phyloP scores from a whole-genome alignment of 2,888 invertebrate species.

The Mimachlamys varia region DNA sequence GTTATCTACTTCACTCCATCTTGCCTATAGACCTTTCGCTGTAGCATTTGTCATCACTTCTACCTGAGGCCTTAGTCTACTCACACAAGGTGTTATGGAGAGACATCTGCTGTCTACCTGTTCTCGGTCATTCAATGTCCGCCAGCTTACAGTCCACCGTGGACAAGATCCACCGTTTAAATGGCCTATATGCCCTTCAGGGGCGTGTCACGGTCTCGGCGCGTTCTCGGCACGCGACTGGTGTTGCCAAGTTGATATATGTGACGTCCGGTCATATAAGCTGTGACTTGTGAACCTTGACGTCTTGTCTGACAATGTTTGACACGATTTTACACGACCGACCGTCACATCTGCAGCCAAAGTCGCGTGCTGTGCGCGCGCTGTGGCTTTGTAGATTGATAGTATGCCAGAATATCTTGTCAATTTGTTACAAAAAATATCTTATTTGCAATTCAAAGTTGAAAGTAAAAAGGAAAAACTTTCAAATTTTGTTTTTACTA shows the following conservation, averaged over 20 bases:
- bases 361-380: constrained; percentile 20
- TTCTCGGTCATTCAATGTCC: constrained; percentile 1
- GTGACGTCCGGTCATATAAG: constrained; percentile 26
- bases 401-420: background rate
- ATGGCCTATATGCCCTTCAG: constrained; percentile 15
- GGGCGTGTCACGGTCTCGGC: constrained; percentile 23
- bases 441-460: constrained; percentile 29
- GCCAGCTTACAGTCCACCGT: background rate
- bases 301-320: constrained; percentile 17
- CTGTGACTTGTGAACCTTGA: constrained; percentile 13
- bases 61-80: background rate
- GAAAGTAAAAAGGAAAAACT: background rate
- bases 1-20: constrained; percentile 34
- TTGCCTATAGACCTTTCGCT: constrained; percentile 13
- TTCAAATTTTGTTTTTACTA: background rate
- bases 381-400: background rate
- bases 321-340: constrained; percentile 7
- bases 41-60: background rate
- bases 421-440: constrained; percentile 25
- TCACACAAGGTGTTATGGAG: background rate
- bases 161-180: background rate
- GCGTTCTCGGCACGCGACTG: constrained; percentile 34
- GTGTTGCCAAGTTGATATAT: constrained; percentile 36
- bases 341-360: constrained; percentile 20
- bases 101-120: constrained; percentile 31